These are phyloP conservation scores for Girardinichthys multiradiatus DNA, from an alignment of 2,113 vertebrate genomes.

Conservation along the genomic window DNA sequence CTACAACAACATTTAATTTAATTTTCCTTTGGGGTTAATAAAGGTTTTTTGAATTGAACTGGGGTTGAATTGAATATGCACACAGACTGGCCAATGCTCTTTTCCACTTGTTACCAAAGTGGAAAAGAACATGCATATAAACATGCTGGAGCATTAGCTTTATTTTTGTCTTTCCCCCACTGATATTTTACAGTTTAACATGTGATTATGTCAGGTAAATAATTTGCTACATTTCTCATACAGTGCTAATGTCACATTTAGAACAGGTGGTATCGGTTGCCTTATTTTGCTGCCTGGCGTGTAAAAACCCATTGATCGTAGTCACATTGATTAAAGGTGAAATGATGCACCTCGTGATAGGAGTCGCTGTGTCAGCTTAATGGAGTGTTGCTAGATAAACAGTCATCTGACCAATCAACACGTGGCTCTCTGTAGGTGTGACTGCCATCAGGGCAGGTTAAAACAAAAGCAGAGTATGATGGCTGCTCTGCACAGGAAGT, in stretches of 20 bases:
- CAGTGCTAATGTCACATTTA: not conserved
- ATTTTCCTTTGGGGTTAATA: too few relatives aligned
- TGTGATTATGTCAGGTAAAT: not conserved
- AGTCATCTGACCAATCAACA: constrained; percentile 45
- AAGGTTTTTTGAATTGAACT: too few relatives aligned
- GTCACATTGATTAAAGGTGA: constrained; percentile 69
- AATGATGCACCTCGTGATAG: constrained; percentile 54
- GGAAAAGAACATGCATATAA: too few relatives aligned
- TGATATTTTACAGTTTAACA: too few relatives aligned
- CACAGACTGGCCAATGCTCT: too few relatives aligned
- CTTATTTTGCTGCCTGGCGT: constrained; percentile 37
- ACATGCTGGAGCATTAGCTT: too few relatives aligned
- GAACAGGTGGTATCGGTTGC: constrained; percentile 42
- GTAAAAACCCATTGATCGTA: constrained; percentile 65
- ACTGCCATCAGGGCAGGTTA: constrained; percentile 19
- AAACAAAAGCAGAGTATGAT: not conserved
- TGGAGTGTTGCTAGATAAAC: constrained; percentile 66
- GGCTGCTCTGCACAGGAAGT: constrained; percentile 3
- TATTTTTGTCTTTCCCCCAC: too few relatives aligned
- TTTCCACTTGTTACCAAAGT: too few relatives aligned
- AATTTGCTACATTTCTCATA: not conserved
- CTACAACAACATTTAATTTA: too few relatives aligned
- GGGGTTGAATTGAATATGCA: too few relatives aligned
- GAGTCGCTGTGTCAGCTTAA: constrained; percentile 57
- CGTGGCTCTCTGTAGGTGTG: constrained; percentile 18